Conservation (phyloP, 2,888 invertebrate species). For the Tetropium fuscum region DNA sequence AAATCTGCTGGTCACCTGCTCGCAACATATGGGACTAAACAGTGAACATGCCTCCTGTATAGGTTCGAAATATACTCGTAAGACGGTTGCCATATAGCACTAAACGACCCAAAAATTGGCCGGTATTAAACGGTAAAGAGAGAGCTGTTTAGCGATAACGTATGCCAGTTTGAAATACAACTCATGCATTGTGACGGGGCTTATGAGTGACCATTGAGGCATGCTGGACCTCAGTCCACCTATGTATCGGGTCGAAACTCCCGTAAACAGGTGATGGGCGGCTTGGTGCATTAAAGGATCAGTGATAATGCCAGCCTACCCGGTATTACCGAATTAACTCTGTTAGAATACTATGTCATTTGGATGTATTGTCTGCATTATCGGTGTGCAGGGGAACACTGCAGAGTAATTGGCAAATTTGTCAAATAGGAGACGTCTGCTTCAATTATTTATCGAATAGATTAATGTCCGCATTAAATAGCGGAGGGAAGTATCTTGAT, state of each 20-base stretch:
- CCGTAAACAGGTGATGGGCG: slow-evolving; percentile 25
- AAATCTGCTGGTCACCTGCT: slow-evolving; percentile 43
- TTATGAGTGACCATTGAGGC: slow-evolving; percentile 51
- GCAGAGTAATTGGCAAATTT: slow-evolving; percentile 23
- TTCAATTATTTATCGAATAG: slow-evolving; percentile 17
- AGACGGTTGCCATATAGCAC: slow-evolving; percentile 12
- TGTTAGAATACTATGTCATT: slow-evolving; percentile 41
- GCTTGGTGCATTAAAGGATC: slow-evolving; percentile 7
- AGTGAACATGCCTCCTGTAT: neutral
- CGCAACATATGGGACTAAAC: slow-evolving; percentile 34
- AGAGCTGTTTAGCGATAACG: slow-evolving; percentile 49
- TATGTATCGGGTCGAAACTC: neutral
- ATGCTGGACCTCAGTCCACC: slow-evolving; percentile 29
- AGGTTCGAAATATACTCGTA: too few species aligned
- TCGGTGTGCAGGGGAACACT: slow-evolving; percentile 31
- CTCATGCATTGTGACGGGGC: slow-evolving; percentile 48
- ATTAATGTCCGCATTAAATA: slow-evolving; percentile 17
- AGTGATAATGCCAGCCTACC: neutral
- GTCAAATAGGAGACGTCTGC: slow-evolving; percentile 14
- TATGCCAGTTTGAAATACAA: slow-evolving; percentile 38
- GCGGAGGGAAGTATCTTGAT: neutral
- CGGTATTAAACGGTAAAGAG: slow-evolving; percentile 45
- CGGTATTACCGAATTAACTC: slow-evolving; percentile 39
- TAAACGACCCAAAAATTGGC: slow-evolving; percentile 38
- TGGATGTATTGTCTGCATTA: slow-evolving; percentile 39